Base-by-base conservation (phyloP, 2,797 vertebrate species). In the Coreius guichenoti region DNA sequence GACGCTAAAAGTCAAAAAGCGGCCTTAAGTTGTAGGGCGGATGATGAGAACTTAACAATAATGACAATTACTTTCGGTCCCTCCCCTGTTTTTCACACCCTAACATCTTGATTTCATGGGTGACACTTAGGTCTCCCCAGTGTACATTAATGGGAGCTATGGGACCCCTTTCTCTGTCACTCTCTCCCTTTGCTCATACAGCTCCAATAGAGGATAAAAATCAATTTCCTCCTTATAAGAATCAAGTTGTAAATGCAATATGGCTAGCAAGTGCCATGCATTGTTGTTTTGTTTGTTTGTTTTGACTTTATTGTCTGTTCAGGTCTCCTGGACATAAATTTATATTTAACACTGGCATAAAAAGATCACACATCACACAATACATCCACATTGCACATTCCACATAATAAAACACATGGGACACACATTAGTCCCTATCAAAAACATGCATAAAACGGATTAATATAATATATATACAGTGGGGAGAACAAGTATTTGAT, bases 21-120 rank as follows among this genome's bases (percentile, higher is more conserved):
- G 90, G 89, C 89, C 88, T 92, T 92, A 94, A 91, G 93, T 93
- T 94, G 93, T 89, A 94, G 91, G 92, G 92, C 89, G 86, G 92
- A 93, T 86, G 93, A 92, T 86, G 91, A 93, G 93, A 92, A 92
- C 93, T 93, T 94, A 93, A 95, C 94, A 95, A 96, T 95, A 94
- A 95, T 95, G 93, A 95, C 93, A 95, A 95, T 95, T 96, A 95
- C 95, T 94, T 91, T 93, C 90, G 93, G 94, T 94, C 92, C 94
- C 95, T 93, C 95, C 95, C 94, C 93, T 92, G 93, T 95, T 95
- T 95, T 95, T 96, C 94, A 95, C 93, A 95, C 95, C 95, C 95
- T 96, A 95, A 96, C 95, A 96, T 96, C 94, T 94, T 91, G 94
- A 96, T 96, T 96, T 96, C 95, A 96, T 96, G 95, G 95, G 95